Evolutionary conservation across 2,888 invertebrate species (phyloP).

Genomic region (Ophioninae sp.): DNA sequence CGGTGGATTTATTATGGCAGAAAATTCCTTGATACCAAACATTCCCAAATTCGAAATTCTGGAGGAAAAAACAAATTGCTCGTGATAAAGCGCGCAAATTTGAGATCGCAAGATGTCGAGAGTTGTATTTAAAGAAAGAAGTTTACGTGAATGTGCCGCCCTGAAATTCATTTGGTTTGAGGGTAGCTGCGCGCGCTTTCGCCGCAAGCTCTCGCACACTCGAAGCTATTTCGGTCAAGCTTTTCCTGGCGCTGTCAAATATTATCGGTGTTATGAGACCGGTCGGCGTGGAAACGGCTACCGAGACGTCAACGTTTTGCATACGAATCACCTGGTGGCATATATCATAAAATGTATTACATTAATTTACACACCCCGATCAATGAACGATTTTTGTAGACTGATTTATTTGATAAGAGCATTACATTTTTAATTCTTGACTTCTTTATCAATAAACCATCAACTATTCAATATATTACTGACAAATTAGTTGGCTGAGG

Average conservation of each 20-base stretch:
- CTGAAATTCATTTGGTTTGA: slow-evolving; percentile 87
- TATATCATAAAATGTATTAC: background rate
- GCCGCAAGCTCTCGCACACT: slow-evolving; percentile 82
- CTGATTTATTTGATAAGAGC: background rate
- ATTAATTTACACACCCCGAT: background rate
- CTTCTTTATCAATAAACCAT: background rate
- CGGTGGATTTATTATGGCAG: slow-evolving; percentile 87
- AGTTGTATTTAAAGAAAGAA: slow-evolving; percentile 5
- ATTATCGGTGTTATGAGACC: slow-evolving; percentile 87
- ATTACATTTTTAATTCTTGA: background rate
- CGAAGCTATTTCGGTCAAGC: slow-evolving; percentile 82
- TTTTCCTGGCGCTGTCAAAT: slow-evolving; percentile 82
- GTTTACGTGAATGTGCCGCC: slow-evolving; percentile 83
- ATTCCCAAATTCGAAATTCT: slow-evolving; percentile 87
- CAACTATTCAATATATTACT: background rate
- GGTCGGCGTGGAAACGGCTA: slow-evolving; percentile 86
- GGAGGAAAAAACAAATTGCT: slow-evolving; percentile 64
- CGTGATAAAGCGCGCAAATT: background rate
- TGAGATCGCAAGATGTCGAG: background rate
- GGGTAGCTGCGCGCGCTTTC: slow-evolving; percentile 84
- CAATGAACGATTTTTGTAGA: too few species aligned
- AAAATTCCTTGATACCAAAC: slow-evolving; percentile 86
- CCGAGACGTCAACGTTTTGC: slow-evolving; percentile 83
- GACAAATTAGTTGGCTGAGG: background rate
- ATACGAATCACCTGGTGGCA: slow-evolving; percentile 75